Evolutionary conservation across 2,113 vertebrate species (phyloP).

Genomic region (Labeo rohita): DNA sequence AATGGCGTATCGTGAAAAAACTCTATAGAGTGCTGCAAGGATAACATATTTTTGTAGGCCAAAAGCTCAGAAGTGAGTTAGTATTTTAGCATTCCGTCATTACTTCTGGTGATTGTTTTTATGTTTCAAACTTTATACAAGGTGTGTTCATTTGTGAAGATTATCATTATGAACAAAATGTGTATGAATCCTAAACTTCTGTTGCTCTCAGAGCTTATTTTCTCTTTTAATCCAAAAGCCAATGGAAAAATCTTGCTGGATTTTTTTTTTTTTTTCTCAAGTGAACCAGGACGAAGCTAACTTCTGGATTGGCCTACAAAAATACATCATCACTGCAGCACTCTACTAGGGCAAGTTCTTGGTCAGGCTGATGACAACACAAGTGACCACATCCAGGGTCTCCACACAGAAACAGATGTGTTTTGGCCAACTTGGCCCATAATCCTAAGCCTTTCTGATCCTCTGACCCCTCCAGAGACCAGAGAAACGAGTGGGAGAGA

Average conservation of each 20-base stretch:
- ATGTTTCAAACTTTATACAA: neutral
- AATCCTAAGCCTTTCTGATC: slow-evolving; percentile 61
- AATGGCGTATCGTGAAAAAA: too few relatives aligned
- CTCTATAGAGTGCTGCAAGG: neutral
- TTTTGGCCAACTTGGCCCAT: slow-evolving; percentile 65
- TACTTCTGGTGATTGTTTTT: neutral
- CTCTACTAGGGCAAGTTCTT: neutral
- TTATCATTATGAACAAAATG: neutral
- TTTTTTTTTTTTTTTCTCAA: neutral
- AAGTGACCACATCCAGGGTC: slow-evolving; percentile 58
- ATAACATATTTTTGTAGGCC: neutral
- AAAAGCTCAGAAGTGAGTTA: too few relatives aligned
- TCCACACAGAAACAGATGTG: slow-evolving; percentile 67
- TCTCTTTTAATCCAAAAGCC: neutral
- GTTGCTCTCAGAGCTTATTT: neutral
- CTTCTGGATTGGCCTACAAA: neutral
- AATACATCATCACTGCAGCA: neutral
- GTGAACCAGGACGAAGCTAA: neutral
- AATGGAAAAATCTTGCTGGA: neutral
- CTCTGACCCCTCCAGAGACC: slow-evolving; percentile 29
- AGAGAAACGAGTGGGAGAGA: slow-evolving; percentile 15
- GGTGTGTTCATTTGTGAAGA: neutral
- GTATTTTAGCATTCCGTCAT: too few relatives aligned
- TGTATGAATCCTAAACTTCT: neutral
- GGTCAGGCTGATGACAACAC: slow-evolving; percentile 55